Percentiles rank a stretch among this genome's conserved stretches.
Evolutionary conservation across 2,797 vertebrate species (phyloP).

Genomic region (Spea hammondii): DNA sequence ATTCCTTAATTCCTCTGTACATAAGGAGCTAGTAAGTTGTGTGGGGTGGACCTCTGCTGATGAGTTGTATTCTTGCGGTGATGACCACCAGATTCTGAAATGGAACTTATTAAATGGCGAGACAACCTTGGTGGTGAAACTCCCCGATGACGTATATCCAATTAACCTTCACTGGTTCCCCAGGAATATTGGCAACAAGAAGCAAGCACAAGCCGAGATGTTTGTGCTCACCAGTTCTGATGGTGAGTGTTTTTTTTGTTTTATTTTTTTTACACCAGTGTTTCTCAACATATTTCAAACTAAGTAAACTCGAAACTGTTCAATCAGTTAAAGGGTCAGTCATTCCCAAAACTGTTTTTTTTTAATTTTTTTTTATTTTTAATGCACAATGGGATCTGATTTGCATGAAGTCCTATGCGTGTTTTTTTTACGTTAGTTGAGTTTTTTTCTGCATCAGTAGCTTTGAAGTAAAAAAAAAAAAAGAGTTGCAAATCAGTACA

Average conservation of each 20-base stretch:
- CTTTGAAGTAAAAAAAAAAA: too few species aligned
- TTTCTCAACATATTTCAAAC: too few species aligned
- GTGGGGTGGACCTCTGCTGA: slow-evolving; percentile 92
- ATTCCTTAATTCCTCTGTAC: slow-evolving; percentile 68
- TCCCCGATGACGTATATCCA: slow-evolving; percentile 88
- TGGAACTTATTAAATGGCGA: slow-evolving; percentile 91
- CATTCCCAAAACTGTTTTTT: too few species aligned
- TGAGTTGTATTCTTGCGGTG: slow-evolving; percentile 90
- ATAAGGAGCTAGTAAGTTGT: slow-evolving; percentile 85
- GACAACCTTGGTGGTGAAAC: slow-evolving; percentile 77
- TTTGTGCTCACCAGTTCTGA: slow-evolving; percentile 94
- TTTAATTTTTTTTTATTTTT: too few species aligned
- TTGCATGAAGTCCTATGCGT: too few species aligned
- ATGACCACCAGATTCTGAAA: slow-evolving; percentile 90
- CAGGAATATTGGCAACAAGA: slow-evolving; percentile 82
- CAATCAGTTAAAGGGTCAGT: too few species aligned
- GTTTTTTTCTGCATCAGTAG: too few species aligned
- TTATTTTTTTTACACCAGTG: slow-evolving; percentile 57
- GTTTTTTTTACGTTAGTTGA: too few species aligned
- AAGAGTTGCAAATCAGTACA: too few species aligned
- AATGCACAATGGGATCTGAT: too few species aligned
- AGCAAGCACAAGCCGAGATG: slow-evolving; percentile 81
- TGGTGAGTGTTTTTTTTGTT: slow-evolving; percentile 67
- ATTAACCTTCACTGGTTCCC: slow-evolving; percentile 93
- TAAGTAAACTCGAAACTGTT: too few species aligned